These are phyloP conservation scores for Drosophila fungiperda DNA, from an alignment of 2,888 invertebrate species.

Conservation along the genomic window DNA sequence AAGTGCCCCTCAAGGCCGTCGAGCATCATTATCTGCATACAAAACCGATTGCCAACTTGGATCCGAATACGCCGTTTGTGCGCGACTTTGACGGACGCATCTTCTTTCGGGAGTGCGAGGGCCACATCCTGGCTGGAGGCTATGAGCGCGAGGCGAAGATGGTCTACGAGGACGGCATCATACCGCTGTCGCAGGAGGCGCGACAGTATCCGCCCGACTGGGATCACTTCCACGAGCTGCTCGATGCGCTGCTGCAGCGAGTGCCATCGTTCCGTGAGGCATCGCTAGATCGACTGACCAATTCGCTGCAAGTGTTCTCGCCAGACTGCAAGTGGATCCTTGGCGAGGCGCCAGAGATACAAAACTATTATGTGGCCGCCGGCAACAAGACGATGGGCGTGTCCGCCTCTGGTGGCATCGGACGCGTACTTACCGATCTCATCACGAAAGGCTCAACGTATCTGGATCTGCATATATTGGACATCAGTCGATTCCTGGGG, in stretches of 20 bases:
- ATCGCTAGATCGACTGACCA: conserved; percentile 92
- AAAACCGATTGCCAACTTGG: conserved; percentile 89
- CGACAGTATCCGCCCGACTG: conserved; percentile 94
- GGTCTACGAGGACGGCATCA: conserved; percentile 91
- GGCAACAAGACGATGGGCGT: conserved; percentile 99
- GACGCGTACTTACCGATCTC: conserved; percentile 94
- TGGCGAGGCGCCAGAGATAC: conserved; percentile 96
- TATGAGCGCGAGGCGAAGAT: conserved; percentile 97
- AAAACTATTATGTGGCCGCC: conserved; percentile 95
- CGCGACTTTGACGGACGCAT: conserved; percentile 95
- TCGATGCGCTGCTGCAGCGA: conserved; percentile 93
- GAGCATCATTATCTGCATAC: conserved; percentile 97
- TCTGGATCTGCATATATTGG: conserved; percentile 94
- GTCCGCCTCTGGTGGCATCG: conserved; percentile 97
- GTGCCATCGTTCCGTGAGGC: conserved; percentile 92
- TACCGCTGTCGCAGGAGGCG: conserved; percentile 88
- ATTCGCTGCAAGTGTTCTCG: conserved; percentile 97
- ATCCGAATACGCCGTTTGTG: conserved; percentile 94
- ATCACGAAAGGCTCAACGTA: conserved; percentile 93
- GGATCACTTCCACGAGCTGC: conserved; percentile 97
- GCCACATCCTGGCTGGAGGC: conserved; percentile 93
- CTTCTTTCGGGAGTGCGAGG: conserved; percentile 94
- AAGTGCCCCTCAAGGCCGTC: conserved; percentile 95
- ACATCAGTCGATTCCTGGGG: conserved; percentile 95
- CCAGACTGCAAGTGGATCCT: conserved; percentile 98